Conservation (phyloP, 1,140 invertebrate genomes). For the Hyles euphorbiae region DNA sequence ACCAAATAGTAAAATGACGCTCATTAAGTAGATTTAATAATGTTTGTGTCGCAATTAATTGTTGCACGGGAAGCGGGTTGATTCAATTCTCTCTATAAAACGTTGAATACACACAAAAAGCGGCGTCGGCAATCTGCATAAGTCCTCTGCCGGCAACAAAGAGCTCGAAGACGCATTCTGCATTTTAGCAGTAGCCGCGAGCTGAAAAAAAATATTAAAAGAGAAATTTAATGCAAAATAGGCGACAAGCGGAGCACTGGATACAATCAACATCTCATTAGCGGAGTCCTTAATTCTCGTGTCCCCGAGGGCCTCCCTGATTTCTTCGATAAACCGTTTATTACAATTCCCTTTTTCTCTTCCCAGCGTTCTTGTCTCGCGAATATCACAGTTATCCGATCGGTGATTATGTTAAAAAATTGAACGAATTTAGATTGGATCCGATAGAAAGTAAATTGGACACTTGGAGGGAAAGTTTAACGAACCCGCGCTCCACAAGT, state of each 20-base stretch:
- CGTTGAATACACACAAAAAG: slow-evolving; percentile 12
- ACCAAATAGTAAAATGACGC: no score
- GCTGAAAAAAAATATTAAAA: slow-evolving; percentile 28
- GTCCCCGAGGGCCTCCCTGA: slow-evolving; percentile 39
- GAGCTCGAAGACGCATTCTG: slow-evolving; percentile 53
- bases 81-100: no score
- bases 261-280: slow-evolving; percentile 71
- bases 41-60: no score
- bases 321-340: slow-evolving; percentile 60
- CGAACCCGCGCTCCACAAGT: slow-evolving; percentile 35
- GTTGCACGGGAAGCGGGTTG: no score
- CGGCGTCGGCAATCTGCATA: slow-evolving; percentile 59
- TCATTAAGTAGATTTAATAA: no score
- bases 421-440: slow-evolving; percentile 40
- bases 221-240: slow-evolving; percentile 48
- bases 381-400: slow-evolving; percentile 47
- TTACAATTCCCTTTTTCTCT: slow-evolving; percentile 37
- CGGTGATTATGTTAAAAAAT: slow-evolving; percentile 52
- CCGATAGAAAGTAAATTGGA: slow-evolving; percentile 32
- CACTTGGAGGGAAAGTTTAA: slow-evolving; percentile 46
- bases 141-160: slow-evolving; percentile 47
- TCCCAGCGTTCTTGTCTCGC: slow-evolving; percentile 32
- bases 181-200: slow-evolving; percentile 39
- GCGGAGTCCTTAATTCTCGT: slow-evolving; percentile 55
- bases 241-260: slow-evolving; percentile 44